A percentile compares a stretch with the other conserved stretches of the same genome.
Conservation (phyloP, 2,797 vertebrate species). For the Catostomus latipinnis region DNA sequence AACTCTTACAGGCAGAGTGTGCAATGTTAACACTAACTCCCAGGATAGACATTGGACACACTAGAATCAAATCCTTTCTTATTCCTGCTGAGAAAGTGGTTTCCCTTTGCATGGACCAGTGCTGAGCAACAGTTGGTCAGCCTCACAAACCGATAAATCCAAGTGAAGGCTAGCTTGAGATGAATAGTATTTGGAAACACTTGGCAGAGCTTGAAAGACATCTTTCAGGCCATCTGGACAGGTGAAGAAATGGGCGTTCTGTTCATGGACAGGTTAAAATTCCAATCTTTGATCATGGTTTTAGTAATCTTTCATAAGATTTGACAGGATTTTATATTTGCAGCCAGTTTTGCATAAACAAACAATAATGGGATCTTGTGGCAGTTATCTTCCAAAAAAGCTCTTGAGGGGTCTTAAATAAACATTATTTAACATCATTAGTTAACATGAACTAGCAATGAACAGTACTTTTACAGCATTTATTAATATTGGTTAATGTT, state of each 20-base stretch:
- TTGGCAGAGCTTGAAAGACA: constrained; percentile 39
- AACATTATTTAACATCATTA: no score
- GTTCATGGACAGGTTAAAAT: not conserved
- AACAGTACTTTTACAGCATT: no score
- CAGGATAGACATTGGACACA: constrained; percentile 6
- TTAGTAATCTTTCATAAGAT: not conserved
- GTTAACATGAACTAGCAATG: no score
- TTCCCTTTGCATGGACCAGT: not conserved
- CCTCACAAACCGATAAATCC: not conserved
- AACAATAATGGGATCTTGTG: not conserved
- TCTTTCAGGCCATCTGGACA: constrained; percentile 33
- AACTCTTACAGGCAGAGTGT: constrained; percentile 18
- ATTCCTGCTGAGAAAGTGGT: constrained; percentile 20
- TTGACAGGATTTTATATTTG: not conserved
- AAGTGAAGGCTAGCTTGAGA: constrained; percentile 17
- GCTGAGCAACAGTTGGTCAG: not conserved
- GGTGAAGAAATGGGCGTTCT: constrained; percentile 19
- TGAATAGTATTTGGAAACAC: constrained; percentile 21
- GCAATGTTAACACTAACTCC: constrained; percentile 19
- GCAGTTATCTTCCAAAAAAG: not conserved
- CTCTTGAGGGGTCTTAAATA: constrained; percentile 1
- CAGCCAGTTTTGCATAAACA: not conserved
- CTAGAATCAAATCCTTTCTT: constrained; percentile 9
- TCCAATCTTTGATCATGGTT: constrained; percentile 16
- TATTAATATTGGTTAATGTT: no score